These are phyloP conservation scores for Sipha maydis DNA, from an alignment of 2,888 invertebrate genomes.

Conservation along the genomic window DNA sequence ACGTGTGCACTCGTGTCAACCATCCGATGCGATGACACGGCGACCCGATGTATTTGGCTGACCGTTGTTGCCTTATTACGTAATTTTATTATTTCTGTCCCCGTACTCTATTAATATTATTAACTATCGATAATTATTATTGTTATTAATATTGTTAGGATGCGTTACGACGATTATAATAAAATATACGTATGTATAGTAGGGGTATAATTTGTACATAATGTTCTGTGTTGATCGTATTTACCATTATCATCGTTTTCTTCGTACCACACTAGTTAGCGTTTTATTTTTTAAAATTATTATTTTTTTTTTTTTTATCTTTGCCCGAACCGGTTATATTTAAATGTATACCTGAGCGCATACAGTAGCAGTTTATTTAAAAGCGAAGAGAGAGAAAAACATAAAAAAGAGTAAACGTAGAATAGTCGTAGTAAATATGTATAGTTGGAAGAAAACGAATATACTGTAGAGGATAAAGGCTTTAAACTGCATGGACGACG, in stretches of 20 bases:
- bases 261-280: no score
- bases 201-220: no score
- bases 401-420: no score
- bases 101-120: background rate
- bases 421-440: background rate
- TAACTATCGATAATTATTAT: background rate
- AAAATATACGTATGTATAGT: no score
- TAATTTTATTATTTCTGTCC: background rate
- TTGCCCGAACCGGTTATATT: background rate
- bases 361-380: background rate
- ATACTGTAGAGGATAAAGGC: no score
- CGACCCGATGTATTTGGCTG: background rate
- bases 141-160: background rate
- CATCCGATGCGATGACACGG: background rate
- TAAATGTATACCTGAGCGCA: background rate
- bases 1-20: background rate
- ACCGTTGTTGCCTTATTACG: slow-evolving; percentile 44
- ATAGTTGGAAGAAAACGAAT: background rate
- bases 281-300: no score
- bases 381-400: no score
- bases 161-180: no score
- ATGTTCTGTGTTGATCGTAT: no score
- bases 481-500: background rate
- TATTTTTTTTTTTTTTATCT: no score
- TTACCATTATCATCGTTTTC: no score